Conservation (phyloP, 2,888 invertebrate species). For the Megalurothrips usitatus region DNA sequence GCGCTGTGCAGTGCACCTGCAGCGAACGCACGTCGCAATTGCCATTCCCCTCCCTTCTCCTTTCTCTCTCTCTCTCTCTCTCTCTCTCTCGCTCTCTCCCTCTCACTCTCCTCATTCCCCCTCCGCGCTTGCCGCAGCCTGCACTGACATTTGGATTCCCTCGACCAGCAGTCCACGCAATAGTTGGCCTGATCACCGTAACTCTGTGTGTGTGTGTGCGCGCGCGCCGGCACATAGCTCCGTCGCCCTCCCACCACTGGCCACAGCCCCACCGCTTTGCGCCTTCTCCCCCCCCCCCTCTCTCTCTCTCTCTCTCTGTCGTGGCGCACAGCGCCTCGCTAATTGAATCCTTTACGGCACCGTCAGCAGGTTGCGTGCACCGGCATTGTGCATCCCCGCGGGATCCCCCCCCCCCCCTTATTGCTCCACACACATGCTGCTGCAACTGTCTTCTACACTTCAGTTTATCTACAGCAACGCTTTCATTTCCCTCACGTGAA, state of each 20-base stretch:
- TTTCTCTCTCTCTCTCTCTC: background rate
- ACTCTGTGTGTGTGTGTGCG: background rate
- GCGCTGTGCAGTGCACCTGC: background rate
- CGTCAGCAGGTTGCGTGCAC: background rate
- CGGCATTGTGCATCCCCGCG: no score
- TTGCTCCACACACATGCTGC: no score
- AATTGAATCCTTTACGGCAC: slow-evolving; percentile 20
- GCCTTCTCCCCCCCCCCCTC: background rate
- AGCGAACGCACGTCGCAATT: background rate
- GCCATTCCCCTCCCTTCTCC: background rate
- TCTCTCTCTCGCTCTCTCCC: background rate
- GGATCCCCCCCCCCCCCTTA: no score
- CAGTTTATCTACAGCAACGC: no score
- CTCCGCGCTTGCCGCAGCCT: background rate
- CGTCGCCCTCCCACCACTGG: background rate
- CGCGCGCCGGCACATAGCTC: background rate
- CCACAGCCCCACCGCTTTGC: background rate
- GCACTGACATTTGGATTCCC: background rate
- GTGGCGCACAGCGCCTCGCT: background rate
- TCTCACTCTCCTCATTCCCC: background rate
- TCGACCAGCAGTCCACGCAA: background rate
- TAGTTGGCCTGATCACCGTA: background rate
- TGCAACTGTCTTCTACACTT: no score
- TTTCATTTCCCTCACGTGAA: no score
- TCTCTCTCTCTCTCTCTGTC: background rate